Conservation (phyloP, 2,888 invertebrate species). For the Graphium colonna region DNA sequence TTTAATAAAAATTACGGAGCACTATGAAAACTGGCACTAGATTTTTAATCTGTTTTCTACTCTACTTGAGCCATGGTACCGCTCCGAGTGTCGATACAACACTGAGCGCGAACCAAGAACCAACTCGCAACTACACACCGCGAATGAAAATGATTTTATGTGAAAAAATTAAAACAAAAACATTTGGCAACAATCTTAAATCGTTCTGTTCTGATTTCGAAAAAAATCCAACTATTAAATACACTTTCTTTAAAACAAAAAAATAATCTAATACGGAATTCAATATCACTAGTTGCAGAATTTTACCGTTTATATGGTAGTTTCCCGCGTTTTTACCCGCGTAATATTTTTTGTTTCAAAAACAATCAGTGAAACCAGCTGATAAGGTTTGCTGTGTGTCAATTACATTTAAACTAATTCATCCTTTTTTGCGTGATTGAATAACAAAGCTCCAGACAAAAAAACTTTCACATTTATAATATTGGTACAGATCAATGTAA, state of each 20-base stretch:
- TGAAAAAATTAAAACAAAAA: slow-evolving; percentile 12
- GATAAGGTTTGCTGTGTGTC: no score
- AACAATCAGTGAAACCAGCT: no score
- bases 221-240: background rate
- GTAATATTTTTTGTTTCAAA: no score
- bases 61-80: slow-evolving; percentile 37
- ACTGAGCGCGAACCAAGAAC: slow-evolving; percentile 40
- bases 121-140: slow-evolving; percentile 23
- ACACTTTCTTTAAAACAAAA: background rate
- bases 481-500: no score
- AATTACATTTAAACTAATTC: no score
- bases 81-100: slow-evolving; percentile 58
- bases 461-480: no score
- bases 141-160: slow-evolving; percentile 4
- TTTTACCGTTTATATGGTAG: background rate
- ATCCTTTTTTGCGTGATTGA: no score
- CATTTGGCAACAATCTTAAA: background rate
- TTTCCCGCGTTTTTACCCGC: background rate
- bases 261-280: background rate
- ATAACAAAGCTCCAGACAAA: no score
- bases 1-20: slow-evolving; percentile 1
- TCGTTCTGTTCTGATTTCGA: background rate
- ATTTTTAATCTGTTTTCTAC: slow-evolving; percentile 16
- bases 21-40: slow-evolving; percentile 25
- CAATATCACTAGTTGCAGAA: background rate